Evolutionary conservation across 2,888 invertebrate species (phyloP).

Genomic region (Antheraea assamensis): DNA sequence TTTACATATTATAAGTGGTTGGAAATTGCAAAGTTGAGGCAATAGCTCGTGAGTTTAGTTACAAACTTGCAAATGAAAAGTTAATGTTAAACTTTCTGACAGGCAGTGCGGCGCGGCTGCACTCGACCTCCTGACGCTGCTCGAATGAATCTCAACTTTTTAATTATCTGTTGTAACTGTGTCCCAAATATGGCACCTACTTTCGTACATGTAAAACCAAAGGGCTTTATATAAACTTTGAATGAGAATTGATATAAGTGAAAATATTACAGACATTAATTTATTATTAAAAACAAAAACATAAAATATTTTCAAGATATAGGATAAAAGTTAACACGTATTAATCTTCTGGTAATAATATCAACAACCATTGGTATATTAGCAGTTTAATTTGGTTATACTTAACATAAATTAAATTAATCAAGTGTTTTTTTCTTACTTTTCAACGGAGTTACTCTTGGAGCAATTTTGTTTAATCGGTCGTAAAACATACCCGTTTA

Average conservation of each 20-base stretch:
- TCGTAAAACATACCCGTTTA: too few species aligned
- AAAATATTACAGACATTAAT: not conserved
- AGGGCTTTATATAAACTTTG: not conserved
- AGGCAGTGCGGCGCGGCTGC: constrained; percentile 44
- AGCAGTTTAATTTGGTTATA: not conserved
- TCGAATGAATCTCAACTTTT: constrained; percentile 67
- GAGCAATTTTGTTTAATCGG: not conserved
- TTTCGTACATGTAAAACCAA: not conserved
- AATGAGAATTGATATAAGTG: not conserved
- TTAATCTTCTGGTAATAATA: not conserved
- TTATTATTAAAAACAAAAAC: not conserved
- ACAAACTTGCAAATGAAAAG: constrained; percentile 76
- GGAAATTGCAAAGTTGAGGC: constrained; percentile 55
- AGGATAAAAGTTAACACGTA: not conserved
- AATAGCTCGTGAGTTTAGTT: constrained; percentile 56
- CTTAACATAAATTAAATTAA: not conserved
- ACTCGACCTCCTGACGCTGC: constrained; percentile 51
- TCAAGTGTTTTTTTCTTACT: not conserved
- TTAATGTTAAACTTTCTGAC: constrained; percentile 72
- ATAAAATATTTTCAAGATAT: not conserved
- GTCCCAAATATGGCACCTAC: constrained; percentile 43
- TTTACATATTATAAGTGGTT: constrained; percentile 53
- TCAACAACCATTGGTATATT: not conserved
- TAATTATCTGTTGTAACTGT: constrained; percentile 61
- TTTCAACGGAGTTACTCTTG: too few species aligned